Base-by-base conservation (phyloP, 1,140 invertebrate species). In the Melitaea cinxia region DNA sequence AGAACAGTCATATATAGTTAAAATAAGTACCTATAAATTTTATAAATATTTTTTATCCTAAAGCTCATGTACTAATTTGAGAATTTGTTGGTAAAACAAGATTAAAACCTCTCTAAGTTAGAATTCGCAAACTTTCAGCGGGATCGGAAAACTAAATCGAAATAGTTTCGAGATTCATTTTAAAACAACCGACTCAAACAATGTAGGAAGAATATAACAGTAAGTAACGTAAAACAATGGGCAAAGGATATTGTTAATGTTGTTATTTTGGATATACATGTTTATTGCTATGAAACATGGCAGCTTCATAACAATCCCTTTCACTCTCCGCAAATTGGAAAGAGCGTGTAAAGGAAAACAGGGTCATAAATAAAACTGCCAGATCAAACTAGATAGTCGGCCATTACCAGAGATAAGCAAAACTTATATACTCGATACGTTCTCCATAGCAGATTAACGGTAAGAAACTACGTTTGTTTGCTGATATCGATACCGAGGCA, bases 241-340 rank as follows among this genome's bases (percentile, higher is more conserved):
- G 66, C 69, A 77, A 70, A 81, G 78, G 77, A 82, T 83, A 83
- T 82, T 86, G 82, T 85, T 86, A 88, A 85, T 88, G 80, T 85
- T 81, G 83, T 89, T 88, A 90, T 88, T 87, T 88, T 86, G 85
- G 78, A 86, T 89, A 87, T 81, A 90, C 85, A 88, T 88, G 85
- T 90, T 90, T 90, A 88, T 88, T 86, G 83, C 80, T 85, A 88
- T 88, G 85, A 90, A 90, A 88, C 82, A 90, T 88, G 83, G 85
- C 85, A 88, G 80, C 69, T 80, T 88, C 81, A 90, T 90, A 90
- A 90, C 85, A 89, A 88, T 90, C 83, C 86, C 82, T 90, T 90
- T 90, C 86, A 89, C 88, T 89, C 86, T 89, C 82, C 85, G 85
- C 86, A 90, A 89, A 91, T 89, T 89, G 86, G 83, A 83, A 85